Conservation (phyloP, 2,888 invertebrate genomes). For the Drosophila mercatorum region DNA sequence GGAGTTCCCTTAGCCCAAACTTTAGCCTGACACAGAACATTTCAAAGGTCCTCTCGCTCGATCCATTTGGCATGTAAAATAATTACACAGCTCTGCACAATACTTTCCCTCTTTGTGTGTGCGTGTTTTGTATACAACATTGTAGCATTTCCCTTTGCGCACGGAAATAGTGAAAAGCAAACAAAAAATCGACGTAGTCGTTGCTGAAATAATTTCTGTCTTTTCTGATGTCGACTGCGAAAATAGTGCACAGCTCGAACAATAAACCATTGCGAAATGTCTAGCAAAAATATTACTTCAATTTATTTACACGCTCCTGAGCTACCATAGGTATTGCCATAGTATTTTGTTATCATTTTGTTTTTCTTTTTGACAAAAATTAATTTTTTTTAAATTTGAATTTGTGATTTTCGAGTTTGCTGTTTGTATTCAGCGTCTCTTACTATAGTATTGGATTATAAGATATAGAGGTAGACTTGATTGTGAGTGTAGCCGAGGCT, state of each 20-base stretch:
- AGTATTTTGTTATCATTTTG: too few species aligned
- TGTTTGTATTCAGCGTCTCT: too few species aligned
- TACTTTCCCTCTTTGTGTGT: background rate
- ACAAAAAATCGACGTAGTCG: background rate
- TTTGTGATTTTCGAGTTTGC: too few species aligned
- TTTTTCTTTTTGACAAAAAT: too few species aligned
- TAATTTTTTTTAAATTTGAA: too few species aligned
- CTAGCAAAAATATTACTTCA: slow-evolving; percentile 1
- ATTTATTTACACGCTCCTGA: background rate
- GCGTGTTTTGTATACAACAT: background rate
- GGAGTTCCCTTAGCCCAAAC: slow-evolving; percentile 5
- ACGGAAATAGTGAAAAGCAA: background rate
- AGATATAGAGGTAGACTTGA: too few species aligned
- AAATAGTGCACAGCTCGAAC: background rate
- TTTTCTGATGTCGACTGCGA: slow-evolving; percentile 10
- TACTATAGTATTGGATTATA: too few species aligned
- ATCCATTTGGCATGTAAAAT: slow-evolving; percentile 15
- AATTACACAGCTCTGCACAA: slow-evolving; percentile 22
- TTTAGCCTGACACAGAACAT: slow-evolving; percentile 11
- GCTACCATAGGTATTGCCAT: background rate
- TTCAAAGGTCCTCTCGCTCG: slow-evolving; percentile 11
- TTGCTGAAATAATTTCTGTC: slow-evolving; percentile 12
- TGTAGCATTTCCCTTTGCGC: background rate
- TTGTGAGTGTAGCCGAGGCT: too few species aligned
- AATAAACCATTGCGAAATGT: slow-evolving; percentile 5